These are phyloP conservation scores for Pogonomyrmex californicus DNA, from an alignment of 1,140 invertebrate species.

Conservation along the genomic window DNA sequence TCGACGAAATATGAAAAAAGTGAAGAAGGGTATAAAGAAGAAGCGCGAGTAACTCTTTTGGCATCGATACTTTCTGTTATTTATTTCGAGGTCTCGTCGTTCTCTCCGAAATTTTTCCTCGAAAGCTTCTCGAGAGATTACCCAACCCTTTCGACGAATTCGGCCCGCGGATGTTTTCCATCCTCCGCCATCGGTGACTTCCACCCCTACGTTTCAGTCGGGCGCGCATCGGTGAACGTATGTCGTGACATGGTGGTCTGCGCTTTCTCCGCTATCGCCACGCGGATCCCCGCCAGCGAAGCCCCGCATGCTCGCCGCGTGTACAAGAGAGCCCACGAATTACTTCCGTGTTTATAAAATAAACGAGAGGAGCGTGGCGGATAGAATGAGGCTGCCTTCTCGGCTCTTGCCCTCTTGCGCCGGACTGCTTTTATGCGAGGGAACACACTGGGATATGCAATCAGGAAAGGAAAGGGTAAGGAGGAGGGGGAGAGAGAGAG, in stretches of 20 bases:
- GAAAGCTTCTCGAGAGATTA: not conserved
- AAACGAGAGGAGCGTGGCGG: slow-evolving; percentile 58
- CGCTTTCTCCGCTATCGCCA: slow-evolving; percentile 39
- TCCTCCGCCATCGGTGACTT: not conserved
- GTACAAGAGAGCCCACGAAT: slow-evolving; percentile 58
- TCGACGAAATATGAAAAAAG: not conserved
- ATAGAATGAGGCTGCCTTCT: slow-evolving; percentile 12
- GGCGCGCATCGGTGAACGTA: not conserved
- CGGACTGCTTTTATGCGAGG: slow-evolving; percentile 32
- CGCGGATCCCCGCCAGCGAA: slow-evolving; percentile 21
- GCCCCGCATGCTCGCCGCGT: slow-evolving; percentile 28
- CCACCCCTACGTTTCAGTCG: not conserved
- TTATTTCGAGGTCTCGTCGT: not conserved
- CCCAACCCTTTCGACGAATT: not conserved
- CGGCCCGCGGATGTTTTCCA: not conserved
- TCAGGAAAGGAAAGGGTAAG: not conserved
- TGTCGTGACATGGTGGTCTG: slow-evolving; percentile 37
- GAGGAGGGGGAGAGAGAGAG: too few species aligned
- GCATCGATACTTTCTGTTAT: not conserved
- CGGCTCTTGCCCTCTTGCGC: not conserved
- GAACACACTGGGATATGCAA: slow-evolving; percentile 8
- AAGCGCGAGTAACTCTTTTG: not conserved
- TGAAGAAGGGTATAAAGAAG: not conserved
- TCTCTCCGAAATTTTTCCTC: not conserved
- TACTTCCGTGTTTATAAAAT: slow-evolving; percentile 76